Percentiles rank a stretch among this genome's conserved stretches.
These are phyloP conservation scores for Platycheirus albimanus DNA, from an alignment of 2,888 invertebrate species.

Conservation along the genomic window DNA sequence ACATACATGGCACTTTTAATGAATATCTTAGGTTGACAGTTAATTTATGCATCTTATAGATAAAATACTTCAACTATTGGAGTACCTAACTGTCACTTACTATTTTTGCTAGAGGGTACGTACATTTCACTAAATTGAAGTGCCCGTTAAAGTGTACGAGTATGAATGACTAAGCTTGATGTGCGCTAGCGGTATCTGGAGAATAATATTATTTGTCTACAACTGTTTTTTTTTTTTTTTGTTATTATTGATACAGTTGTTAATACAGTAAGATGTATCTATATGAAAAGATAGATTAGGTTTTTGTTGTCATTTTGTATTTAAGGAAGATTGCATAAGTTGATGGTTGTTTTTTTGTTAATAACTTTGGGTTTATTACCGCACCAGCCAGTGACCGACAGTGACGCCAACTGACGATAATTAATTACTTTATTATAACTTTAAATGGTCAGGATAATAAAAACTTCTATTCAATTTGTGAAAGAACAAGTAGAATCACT, in stretches of 20 bases:
- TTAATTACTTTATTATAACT: slow-evolving; percentile 7
- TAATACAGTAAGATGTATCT: no score
- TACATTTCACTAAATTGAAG: no score
- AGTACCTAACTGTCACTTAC: background rate
- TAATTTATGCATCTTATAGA: slow-evolving; percentile 16
- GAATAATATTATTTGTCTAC: no score
- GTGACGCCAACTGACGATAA: background rate
- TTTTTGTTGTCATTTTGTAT: background rate
- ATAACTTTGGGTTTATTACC: background rate
- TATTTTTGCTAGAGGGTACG: background rate
- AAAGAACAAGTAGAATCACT: background rate
- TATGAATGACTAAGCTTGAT: slow-evolving; percentile 4
- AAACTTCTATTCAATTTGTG: background rate
- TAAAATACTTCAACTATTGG: slow-evolving; percentile 15
- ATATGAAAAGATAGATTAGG: no score
- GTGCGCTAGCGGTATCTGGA: no score
- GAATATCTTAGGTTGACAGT: slow-evolving; percentile 20
- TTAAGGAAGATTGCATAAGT: background rate
- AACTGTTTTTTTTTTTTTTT: no score
- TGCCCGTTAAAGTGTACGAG: no score
- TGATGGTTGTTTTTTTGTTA: background rate
- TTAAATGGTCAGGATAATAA: slow-evolving; percentile 6
- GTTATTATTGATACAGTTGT: no score
- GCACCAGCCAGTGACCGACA: no score
- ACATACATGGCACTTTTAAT: slow-evolving; percentile 39